Percentiles rank a stretch among this genome's conserved stretches.
These are phyloP conservation scores for Anodontia alba DNA, from an alignment of 2,888 invertebrate genomes.

Conservation along the genomic window DNA sequence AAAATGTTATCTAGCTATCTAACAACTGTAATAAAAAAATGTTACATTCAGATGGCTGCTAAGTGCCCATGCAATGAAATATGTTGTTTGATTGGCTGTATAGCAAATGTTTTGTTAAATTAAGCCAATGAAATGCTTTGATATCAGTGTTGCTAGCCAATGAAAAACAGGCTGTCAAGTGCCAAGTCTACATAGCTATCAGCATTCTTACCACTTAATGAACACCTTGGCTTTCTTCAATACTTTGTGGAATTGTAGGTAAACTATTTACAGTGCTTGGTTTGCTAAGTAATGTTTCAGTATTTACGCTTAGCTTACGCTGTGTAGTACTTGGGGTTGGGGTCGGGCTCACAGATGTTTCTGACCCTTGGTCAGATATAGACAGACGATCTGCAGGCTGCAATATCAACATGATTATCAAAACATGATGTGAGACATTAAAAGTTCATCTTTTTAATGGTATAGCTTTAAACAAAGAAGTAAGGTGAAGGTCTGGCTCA, in stretches of 20 bases:
- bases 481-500: too few species aligned
- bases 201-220: neutral
- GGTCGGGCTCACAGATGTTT: neutral
- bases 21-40: too few species aligned
- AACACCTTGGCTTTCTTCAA: neutral
- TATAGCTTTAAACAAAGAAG: too few species aligned
- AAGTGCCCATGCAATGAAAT: too few species aligned
- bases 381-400: neutral
- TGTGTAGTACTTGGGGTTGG: neutral
- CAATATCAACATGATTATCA: neutral
- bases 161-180: neutral
- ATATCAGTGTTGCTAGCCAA: neutral
- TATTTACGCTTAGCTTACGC: neutral
- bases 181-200: neutral
- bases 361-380: conserved; percentile 7
- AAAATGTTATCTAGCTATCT: too few species aligned
- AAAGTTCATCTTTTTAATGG: too few species aligned
- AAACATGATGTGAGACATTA: too few species aligned
- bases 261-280: neutral
- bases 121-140: neutral
- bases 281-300: neutral
- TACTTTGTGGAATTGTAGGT: neutral
- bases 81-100: too few species aligned
- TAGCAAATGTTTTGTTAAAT: neutral
- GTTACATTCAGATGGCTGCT: too few species aligned